A percentile compares a stretch with the other conserved stretches of the same genome.
phyloP scores from a whole-genome alignment of 1,140 invertebrate species.

The Grapholita molesta region DNA sequence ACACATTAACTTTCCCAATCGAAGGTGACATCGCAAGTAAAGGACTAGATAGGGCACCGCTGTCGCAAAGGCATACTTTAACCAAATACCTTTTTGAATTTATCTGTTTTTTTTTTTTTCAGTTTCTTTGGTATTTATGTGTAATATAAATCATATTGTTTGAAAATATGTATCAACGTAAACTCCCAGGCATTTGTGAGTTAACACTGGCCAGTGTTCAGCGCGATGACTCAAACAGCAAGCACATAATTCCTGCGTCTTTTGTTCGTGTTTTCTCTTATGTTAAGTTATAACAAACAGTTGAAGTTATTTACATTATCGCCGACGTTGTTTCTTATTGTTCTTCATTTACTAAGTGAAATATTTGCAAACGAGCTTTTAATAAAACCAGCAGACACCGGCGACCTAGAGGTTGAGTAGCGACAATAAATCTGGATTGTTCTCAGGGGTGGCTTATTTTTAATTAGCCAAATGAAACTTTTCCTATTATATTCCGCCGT shows the following conservation, averaged over 20 bases:
- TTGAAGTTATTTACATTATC: constrained; percentile 41
- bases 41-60: constrained; percentile 31
- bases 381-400: constrained; percentile 41
- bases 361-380: constrained; percentile 45
- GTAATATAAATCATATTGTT: background rate
- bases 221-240: constrained; percentile 3
- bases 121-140: background rate
- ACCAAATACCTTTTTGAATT: background rate
- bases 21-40: constrained; percentile 59
- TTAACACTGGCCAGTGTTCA: background rate
- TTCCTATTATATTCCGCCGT: constrained; percentile 59
- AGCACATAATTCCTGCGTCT: constrained; percentile 12
- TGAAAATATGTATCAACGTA: background rate
- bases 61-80: constrained; percentile 18
- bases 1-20: constrained; percentile 70
- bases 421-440: constrained; percentile 56
- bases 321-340: constrained; percentile 39
- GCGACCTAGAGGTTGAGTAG: constrained; percentile 41
- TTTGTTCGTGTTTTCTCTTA: constrained; percentile 28
- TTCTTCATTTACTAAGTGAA: constrained; percentile 35
- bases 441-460: constrained; percentile 58
- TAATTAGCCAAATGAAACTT: constrained; percentile 72
- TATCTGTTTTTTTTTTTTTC: background rate
- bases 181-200: background rate
- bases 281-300: constrained; percentile 27